Percentiles rank a stretch among this genome's conserved stretches.
Evolutionary conservation across 2,888 invertebrate genomes (phyloP).

Genomic region (Lamellibrachia columna): DNA sequence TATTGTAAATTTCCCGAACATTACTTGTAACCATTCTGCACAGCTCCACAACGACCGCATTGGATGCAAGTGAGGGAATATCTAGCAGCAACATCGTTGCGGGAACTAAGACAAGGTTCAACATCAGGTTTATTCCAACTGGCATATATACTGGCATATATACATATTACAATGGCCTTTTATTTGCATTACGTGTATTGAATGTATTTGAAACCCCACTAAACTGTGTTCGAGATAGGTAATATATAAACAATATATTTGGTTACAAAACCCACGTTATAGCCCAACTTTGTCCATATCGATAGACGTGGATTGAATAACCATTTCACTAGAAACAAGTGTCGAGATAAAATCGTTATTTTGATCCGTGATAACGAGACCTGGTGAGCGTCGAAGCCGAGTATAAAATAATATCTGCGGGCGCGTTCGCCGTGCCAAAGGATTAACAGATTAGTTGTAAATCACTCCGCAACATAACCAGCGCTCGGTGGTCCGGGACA

Average conservation of each 20-base stretch:
- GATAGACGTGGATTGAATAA: not conserved
- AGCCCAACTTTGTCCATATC: not conserved
- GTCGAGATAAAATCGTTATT: slow-evolving; percentile 16
- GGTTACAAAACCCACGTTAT: not conserved
- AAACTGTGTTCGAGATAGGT: not conserved
- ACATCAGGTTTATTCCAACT: too few species aligned
- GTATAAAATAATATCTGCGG: not conserved
- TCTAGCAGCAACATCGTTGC: too few species aligned
- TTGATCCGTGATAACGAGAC: not conserved
- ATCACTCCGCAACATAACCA: not conserved
- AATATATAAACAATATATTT: not conserved
- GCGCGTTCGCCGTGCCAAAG: not conserved
- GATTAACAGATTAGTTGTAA: not conserved
- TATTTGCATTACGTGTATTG: too few species aligned
- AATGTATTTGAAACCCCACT: too few species aligned
- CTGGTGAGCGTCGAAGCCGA: not conserved
- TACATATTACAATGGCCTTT: too few species aligned
- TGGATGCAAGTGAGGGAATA: too few species aligned
- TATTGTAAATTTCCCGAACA: too few species aligned
- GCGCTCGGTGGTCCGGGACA: not conserved
- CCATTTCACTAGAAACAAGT: not conserved
- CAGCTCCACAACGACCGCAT: too few species aligned
- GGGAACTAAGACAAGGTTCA: too few species aligned
- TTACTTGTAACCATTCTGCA: too few species aligned
- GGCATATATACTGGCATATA: too few species aligned